Evolutionary conservation across 1,140 invertebrate species (phyloP), one percentile per base, ranked within the genome.

Genomic region (Nilaparvata lugens): DNA sequence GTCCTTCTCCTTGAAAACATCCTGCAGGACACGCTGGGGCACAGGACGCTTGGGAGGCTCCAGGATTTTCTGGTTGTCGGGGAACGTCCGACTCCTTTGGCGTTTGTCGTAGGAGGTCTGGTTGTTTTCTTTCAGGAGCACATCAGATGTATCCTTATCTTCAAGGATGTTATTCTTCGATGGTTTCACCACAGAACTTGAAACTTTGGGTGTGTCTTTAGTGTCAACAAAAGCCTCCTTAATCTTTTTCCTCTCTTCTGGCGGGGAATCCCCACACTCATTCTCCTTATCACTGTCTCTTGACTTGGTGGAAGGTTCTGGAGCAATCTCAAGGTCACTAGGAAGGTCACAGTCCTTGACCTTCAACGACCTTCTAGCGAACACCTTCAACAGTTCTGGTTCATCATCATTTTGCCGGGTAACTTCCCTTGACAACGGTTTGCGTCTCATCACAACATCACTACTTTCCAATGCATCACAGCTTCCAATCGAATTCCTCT

Each of bases 351-450:
- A 48, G 65, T 88, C 85, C 73, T 85, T 86, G 4, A 88, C 71
- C 73, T 89, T 89, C 0, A 89, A 73, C 2, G 87, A 89, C 57
- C 86, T 73, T 40, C 87, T 73, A 0, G 86, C 86, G 69, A 89
- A 89, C 0, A 89, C 87, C 75, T 88, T 88, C 78, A 89, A 83
- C 23, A 89, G 70, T 70, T 89, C 87, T 0, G 86, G 86, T 70
- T 86, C 84, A 45, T 86, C 82, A 56, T 86, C 83, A 16, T 48
- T 18, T 23, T 48, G 45, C 56, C 68, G 72, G 24, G 73, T 76
- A 72, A 83, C 74, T 78, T 84, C 72, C 72, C 82, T 45, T 45
- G 60, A 64, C 43, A 61, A 61, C 11, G 60, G 38, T 43, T 64
- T 62, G 24, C 64, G 31, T 18, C 64, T 60, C n/a, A 64, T 31